Evolutionary conservation across 23 tunicate genomes (phyloP).

Genomic region (Diplosoma virens): DNA sequence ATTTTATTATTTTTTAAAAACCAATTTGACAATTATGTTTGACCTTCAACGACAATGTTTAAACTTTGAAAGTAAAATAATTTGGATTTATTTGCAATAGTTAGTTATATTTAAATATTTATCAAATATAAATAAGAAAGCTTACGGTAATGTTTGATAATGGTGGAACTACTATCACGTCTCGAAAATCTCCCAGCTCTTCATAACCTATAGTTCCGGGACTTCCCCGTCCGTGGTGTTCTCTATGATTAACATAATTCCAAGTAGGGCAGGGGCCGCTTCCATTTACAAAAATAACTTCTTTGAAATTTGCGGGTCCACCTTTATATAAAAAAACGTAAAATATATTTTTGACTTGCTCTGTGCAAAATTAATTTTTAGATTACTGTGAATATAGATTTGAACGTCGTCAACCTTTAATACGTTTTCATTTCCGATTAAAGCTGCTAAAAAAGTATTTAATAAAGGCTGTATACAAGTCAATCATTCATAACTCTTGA

Average conservation of each 20-base stretch:
- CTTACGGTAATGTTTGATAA: constrained; percentile 65
- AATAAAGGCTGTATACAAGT: no score
- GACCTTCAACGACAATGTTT: no score
- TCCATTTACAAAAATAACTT: background rate
- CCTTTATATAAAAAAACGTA: background rate
- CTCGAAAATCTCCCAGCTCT: constrained; percentile 43
- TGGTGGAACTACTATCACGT: constrained; percentile 58
- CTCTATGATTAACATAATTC: constrained; percentile 7
- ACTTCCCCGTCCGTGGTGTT: constrained; percentile 18
- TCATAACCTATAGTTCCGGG: constrained; percentile 46
- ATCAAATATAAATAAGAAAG: background rate
- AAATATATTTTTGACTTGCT: no score
- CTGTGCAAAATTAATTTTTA: no score
- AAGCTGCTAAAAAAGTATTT: no score
- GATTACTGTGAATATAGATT: no score
- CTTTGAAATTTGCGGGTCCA: background rate
- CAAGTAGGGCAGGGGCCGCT: background rate
- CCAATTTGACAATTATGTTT: background rate
- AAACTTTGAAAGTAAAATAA: background rate
- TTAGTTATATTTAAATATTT: background rate
- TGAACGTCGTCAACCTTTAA: no score
- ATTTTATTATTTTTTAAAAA: background rate
- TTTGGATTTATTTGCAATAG: background rate
- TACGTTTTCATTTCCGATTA: no score
- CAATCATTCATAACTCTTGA: background rate